Percentiles rank a stretch among this genome's conserved stretches.
These are phyloP conservation scores for Ditula angustiorana DNA, from an alignment of 2,888 invertebrate species.

Conservation along the genomic window DNA sequence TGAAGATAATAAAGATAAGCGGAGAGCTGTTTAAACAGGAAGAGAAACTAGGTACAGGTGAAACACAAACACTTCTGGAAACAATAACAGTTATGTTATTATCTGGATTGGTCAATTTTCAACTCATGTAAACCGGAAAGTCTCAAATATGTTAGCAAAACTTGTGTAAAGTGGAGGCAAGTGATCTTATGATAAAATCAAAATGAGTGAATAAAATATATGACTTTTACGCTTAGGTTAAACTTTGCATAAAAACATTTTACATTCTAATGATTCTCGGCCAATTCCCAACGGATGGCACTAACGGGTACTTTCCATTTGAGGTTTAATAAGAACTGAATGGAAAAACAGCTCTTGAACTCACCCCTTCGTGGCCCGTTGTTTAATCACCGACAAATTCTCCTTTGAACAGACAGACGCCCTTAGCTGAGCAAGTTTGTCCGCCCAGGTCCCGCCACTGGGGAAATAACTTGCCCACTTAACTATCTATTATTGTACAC, in stretches of 20 bases:
- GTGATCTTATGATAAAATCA: too few relatives aligned
- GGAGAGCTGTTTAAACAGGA: conserved; percentile 23
- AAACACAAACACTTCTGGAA: conserved; percentile 18
- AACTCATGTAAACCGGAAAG: conserved; percentile 8
- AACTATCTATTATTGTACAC: conserved; percentile 50
- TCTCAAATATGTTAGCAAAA: background rate
- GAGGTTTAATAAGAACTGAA: conserved; percentile 24
- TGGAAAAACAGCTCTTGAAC: conserved; percentile 29
- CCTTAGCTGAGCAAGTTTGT: conserved; percentile 51
- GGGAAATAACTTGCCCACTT: conserved; percentile 64
- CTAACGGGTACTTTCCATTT: conserved; percentile 18
- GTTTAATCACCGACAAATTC: conserved; percentile 59
- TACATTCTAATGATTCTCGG: background rate
- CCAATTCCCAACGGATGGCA: conserved; percentile 2
- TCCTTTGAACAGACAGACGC: conserved; percentile 48
- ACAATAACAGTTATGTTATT: conserved; percentile 22
- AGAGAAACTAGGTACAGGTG: conserved; percentile 25
- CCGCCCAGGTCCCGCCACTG: conserved; percentile 49
- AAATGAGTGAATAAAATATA: too few relatives aligned
- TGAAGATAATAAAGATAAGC: conserved; percentile 4
- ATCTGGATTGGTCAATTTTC: conserved; percentile 16
- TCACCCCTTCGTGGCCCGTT: conserved; percentile 45
- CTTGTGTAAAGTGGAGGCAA: background rate
- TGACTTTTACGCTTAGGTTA: too few relatives aligned
- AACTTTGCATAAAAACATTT: too few relatives aligned